Evolutionary conservation across 2,797 vertebrate genomes (phyloP).

Genomic region (Miichthys miiuy): DNA sequence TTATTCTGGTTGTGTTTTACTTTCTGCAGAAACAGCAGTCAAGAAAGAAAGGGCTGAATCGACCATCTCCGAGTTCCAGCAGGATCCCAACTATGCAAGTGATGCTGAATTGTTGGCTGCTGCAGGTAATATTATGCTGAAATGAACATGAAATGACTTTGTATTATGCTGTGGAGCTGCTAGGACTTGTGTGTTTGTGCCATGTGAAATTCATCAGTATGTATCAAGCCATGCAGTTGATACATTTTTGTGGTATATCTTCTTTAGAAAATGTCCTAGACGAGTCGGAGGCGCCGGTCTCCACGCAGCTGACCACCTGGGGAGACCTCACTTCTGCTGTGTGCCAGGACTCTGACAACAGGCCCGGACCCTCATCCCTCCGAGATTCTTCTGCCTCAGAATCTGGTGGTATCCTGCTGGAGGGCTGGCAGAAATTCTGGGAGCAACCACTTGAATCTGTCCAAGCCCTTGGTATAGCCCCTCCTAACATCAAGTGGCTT

Average conservation of each 20-base stretch:
- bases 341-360: background rate
- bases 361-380: background rate
- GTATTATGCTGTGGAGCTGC: too few species aligned
- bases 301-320: slow-evolving; percentile 16
- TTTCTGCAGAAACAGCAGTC: too few species aligned
- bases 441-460: slow-evolving; percentile 10
- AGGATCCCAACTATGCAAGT: slow-evolving; percentile 5
- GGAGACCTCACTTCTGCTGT: background rate
- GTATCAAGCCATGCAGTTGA: background rate
- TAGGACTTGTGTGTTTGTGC: too few species aligned
- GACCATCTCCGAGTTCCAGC: background rate
- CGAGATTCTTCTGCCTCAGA: background rate
- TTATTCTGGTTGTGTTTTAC: too few species aligned
- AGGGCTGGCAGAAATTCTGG: slow-evolving; percentile 19
- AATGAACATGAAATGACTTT: too few species aligned
- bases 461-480: slow-evolving; percentile 16
- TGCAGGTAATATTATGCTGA: slow-evolving; percentile 5
- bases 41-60: too few species aligned
- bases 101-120: slow-evolving; percentile 30
- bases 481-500: background rate
- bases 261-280: slow-evolving; percentile 5
- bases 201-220: background rate
- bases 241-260: background rate
- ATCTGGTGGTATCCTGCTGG: background rate
- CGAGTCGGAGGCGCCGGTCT: background rate